Evolutionary conservation across 2,888 invertebrate species (phyloP).

Genomic region (Drosophila meridiana): DNA sequence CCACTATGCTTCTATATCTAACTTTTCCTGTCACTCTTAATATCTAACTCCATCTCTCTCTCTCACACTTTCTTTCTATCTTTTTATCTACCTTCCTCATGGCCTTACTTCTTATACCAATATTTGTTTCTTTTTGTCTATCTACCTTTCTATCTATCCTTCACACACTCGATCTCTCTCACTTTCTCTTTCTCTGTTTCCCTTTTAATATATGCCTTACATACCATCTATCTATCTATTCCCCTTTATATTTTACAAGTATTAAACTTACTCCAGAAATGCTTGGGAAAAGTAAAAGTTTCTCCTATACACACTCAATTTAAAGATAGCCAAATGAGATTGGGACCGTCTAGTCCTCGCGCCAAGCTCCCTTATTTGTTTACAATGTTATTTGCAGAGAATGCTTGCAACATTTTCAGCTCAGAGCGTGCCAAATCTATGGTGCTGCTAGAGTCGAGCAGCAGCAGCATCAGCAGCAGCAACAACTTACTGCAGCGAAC

Average conservation of each 20-base stretch:
- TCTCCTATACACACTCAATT: not conserved
- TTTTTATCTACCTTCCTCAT: not conserved
- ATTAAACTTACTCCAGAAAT: not conserved
- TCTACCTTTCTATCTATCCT: no score
- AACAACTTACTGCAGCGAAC: not conserved
- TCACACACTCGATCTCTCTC: no score
- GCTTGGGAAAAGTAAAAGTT: not conserved
- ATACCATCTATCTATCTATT: not conserved
- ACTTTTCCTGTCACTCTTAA: no score
- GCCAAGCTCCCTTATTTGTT: not conserved
- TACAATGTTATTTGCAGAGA: conserved; percentile 2
- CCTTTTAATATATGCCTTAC: not conserved
- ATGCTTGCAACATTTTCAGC: conserved; percentile 6
- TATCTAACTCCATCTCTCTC: no score
- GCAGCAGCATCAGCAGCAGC: not conserved
- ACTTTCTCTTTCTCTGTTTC: not conserved
- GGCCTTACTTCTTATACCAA: no score
- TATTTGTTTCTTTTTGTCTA: no score
- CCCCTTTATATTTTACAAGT: not conserved
- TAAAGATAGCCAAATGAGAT: not conserved
- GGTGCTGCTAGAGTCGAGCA: not conserved
- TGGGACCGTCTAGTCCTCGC: not conserved
- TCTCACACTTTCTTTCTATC: not conserved
- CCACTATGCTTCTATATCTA: no score
- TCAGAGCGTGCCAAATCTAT: conserved; percentile 11